Base-by-base conservation (phyloP, 37 sponge, comb jelly and placozoan species). In the Spongilla lacustris region DNA sequence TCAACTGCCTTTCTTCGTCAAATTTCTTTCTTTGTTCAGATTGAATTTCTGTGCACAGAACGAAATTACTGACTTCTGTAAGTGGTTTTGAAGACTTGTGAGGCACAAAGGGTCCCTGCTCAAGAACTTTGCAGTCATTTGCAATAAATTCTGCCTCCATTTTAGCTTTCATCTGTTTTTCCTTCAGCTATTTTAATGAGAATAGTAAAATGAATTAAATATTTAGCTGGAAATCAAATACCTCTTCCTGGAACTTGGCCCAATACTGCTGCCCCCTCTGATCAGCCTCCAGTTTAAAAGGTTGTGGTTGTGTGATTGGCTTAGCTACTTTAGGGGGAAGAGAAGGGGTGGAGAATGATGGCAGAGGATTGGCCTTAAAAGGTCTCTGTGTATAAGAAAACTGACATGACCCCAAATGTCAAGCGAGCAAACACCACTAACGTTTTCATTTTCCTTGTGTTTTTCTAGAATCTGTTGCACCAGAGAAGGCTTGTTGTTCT, bases 251-350 rank as follows among this genome's bases (percentile, higher is more conserved):
- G 34, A 83, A 89, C 24, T 89, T 78, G 23, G 29, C 67, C 50
- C 73, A 66, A 34, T 91, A 67, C 49, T 91, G 68, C 14, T 77
- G 33, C 31, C 90, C 92, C 66, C 92, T 79, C 4, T 80, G n/a
- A 2, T 87, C 90, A 17, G 95, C 84, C 67, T 87, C 76, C 0
- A 95, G 87, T n/a, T 31, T 38, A 72, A 91, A 91, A 3, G 95
- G 92, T 50, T 89, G 41, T 2, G 70, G 78, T 74, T 77, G 68
- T 14, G 90, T 95, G 69, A 36, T 49, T 10, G 69, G 75, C 0
- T 14, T 66, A 0, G 46, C 4, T 13, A 8, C 13, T n/a, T 71
- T 82, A 23, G 68, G 58, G 26, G 80, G 85, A 0, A 84, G 74
- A 4, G 21, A 19, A n/a, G 84, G 87, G 2, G 22, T 23, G 3